These are phyloP conservation scores for Phalangium opilio DNA, from an alignment of 2,888 invertebrate genomes.

Conservation along the genomic window DNA sequence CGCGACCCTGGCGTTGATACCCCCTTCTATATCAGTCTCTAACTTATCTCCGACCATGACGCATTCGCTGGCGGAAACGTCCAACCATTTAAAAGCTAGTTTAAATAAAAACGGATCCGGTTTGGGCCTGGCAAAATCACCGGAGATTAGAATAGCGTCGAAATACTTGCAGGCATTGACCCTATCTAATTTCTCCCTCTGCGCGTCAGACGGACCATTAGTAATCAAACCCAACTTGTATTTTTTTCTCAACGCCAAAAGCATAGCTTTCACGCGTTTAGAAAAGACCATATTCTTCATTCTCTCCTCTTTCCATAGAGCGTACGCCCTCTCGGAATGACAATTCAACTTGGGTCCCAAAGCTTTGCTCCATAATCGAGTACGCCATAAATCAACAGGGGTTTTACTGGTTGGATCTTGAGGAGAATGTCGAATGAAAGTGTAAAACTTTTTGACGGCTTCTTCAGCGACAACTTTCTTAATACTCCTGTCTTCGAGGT, in stretches of 20 bases:
- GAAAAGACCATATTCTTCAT: slow-evolving; percentile 56
- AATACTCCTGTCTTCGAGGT: slow-evolving; percentile 27
- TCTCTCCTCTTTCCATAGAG: slow-evolving; percentile 60
- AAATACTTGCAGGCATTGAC: slow-evolving; percentile 20
- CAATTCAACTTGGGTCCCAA: slow-evolving; percentile 55
- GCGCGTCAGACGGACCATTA: slow-evolving; percentile 68
- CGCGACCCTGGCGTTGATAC: slow-evolving; percentile 54
- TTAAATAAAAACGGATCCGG: slow-evolving; percentile 67
- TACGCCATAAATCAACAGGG: slow-evolving; percentile 59
- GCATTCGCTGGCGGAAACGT: slow-evolving; percentile 56
- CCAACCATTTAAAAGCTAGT: slow-evolving; percentile 53
- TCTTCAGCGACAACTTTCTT: slow-evolving; percentile 45
- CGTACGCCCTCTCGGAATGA: slow-evolving; percentile 54
- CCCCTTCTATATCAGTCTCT: slow-evolving; percentile 73
- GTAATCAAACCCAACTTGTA: slow-evolving; percentile 66
- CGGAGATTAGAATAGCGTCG: slow-evolving; percentile 42
- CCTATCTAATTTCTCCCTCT: slow-evolving; percentile 65
- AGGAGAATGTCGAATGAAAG: slow-evolving; percentile 61
- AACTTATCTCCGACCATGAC: slow-evolving; percentile 77
- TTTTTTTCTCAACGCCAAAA: slow-evolving; percentile 47
- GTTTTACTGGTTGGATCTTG: slow-evolving; percentile 45
- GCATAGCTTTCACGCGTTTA: slow-evolving; percentile 49
- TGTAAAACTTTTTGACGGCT: slow-evolving; percentile 52
- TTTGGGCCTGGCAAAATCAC: slow-evolving; percentile 73
- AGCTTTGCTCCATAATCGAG: slow-evolving; percentile 58